Conservation (phyloP, 2,888 invertebrate species). For the Lasioglossum lativentre region DNA sequence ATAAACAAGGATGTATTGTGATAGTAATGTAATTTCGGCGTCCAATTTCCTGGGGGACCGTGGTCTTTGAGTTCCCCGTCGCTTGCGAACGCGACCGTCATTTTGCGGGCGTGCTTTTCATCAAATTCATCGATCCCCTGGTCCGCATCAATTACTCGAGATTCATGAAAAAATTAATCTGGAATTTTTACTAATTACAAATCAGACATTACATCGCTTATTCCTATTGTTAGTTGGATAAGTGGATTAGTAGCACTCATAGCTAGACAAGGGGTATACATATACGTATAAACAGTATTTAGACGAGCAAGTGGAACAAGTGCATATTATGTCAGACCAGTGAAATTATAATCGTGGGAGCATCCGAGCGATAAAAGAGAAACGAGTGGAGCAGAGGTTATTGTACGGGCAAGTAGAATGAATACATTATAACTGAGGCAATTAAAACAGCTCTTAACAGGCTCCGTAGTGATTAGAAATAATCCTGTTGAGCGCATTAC, state of each 20-base stretch:
- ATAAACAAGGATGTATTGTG: slow-evolving; percentile 24
- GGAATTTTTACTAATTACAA: not conserved
- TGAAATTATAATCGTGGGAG: not conserved
- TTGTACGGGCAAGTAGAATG: not conserved
- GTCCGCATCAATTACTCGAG: not conserved
- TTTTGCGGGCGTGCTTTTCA: not conserved
- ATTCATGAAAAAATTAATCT: not conserved
- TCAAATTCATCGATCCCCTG: not conserved
- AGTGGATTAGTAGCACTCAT: not conserved
- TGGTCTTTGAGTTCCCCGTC: not conserved
- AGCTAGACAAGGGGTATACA: not conserved
- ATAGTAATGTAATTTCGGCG: not conserved
- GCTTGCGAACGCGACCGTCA: not conserved
- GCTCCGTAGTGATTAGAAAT: not conserved
- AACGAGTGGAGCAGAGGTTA: not conserved
- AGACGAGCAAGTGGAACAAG: not conserved
- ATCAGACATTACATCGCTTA: not conserved
- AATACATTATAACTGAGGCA: not conserved
- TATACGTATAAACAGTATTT: not conserved
- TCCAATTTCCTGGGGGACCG: slow-evolving; percentile 2
- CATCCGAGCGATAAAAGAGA: not conserved
- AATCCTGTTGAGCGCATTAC: not conserved
- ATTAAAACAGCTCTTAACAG: not conserved
- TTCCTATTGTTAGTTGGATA: not conserved
- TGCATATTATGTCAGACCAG: not conserved